Conservation (phyloP, 2,888 invertebrate species). For the Caenorhabditis wallacei region DNA sequence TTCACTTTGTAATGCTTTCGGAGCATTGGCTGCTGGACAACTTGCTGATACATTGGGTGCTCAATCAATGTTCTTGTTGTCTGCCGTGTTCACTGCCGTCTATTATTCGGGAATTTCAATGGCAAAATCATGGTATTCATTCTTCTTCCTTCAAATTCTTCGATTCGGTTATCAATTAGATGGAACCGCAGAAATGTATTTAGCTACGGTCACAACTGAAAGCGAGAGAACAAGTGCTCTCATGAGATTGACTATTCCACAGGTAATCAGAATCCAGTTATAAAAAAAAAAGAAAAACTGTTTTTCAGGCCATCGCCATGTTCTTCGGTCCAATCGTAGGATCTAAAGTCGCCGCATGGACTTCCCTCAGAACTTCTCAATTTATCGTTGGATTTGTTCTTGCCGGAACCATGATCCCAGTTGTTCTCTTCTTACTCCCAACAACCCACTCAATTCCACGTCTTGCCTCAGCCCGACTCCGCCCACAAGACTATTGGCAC, state of each 20-base stretch:
- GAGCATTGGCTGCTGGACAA: constrained; percentile 82
- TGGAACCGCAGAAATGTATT: constrained; percentile 83
- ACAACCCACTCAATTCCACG: constrained; percentile 82
- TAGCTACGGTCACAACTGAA: constrained; percentile 83
- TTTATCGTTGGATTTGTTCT: constrained; percentile 79
- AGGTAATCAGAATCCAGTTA: constrained; percentile 58
- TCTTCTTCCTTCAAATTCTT: constrained; percentile 81
- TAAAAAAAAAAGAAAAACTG: neutral
- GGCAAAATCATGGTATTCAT: constrained; percentile 77
- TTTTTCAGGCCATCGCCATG: constrained; percentile 75
- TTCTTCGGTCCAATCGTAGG: constrained; percentile 81
- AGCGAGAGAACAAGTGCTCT: constrained; percentile 81
- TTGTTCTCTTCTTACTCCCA: constrained; percentile 80
- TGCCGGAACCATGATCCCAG: constrained; percentile 76
- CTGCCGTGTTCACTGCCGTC: constrained; percentile 78
- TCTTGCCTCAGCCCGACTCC: constrained; percentile 81
- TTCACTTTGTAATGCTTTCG: constrained; percentile 81
- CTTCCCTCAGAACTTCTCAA: constrained; percentile 77
- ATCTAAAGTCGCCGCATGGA: constrained; percentile 81
- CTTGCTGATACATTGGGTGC: constrained; percentile 81
- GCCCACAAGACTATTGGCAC: constrained; percentile 82
- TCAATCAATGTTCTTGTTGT: constrained; percentile 81
- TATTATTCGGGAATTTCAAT: constrained; percentile 82
- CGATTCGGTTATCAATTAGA: constrained; percentile 83
- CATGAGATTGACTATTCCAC: constrained; percentile 81